Conservation (phyloP, 2,888 invertebrate genomes). For the Heliconius ismenius region DNA sequence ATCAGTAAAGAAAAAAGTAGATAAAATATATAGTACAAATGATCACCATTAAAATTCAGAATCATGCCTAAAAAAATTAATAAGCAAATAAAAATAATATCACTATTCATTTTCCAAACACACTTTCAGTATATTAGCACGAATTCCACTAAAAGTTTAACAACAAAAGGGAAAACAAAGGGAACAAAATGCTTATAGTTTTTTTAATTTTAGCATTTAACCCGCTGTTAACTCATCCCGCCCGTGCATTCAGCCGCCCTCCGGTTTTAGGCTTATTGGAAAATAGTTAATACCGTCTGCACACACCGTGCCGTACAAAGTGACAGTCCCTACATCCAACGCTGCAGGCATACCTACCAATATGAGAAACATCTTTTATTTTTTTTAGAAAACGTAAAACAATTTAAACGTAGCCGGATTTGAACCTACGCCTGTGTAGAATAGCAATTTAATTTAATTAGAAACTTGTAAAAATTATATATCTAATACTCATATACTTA, state of each 20-base stretch:
- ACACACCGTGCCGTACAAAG: not conserved
- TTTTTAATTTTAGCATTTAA: constrained; percentile 10
- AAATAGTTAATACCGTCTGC: constrained; percentile 21
- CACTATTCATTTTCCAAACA: no score
- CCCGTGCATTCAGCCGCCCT: constrained; percentile 21
- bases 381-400: no score
- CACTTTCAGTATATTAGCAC: not conserved
- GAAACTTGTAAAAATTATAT: no score
- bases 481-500: no score
- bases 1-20: no score
- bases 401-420: no score
- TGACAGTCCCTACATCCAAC: not conserved
- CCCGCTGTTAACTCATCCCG: constrained; percentile 1
- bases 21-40: no score
- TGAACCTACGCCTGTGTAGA: no score
- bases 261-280: constrained; percentile 13
- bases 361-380: not conserved
- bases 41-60: not conserved
- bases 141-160: not conserved
- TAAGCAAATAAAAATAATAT: no score
- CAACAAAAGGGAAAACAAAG: not conserved
- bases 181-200: not conserved
- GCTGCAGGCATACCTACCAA: not conserved
- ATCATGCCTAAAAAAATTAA: no score
- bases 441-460: no score